Evolutionary conservation across 2,797 vertebrate species (phyloP).

Genomic region (Notolepis coatsorum): DNA sequence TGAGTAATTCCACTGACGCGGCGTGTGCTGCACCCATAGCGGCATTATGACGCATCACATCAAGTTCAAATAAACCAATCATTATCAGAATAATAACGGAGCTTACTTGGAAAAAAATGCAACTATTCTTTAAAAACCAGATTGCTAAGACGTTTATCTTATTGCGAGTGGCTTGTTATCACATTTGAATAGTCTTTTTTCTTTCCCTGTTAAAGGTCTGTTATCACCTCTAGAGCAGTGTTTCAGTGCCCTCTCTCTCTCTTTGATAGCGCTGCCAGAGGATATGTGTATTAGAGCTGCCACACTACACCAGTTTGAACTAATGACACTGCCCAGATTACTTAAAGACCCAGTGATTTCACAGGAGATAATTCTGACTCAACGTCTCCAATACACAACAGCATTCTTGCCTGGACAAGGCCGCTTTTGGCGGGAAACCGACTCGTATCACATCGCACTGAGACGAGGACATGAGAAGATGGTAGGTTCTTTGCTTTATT

Average conservation of each 20-base stretch:
- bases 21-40: slow-evolving; percentile 22
- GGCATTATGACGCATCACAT: slow-evolving; percentile 1
- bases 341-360: not conserved
- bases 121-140: too few species aligned
- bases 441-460: not conserved
- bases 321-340: not conserved
- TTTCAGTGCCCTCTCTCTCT: too few species aligned
- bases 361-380: not conserved
- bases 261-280: not conserved
- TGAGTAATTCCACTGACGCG: slow-evolving; percentile 66
- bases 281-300: slow-evolving; percentile 14
- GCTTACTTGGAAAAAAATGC: not conserved
- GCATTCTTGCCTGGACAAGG: not conserved
- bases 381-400: not conserved
- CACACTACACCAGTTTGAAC: not conserved
- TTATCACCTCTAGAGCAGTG: not conserved
- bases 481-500: slow-evolving; percentile 61
- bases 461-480: slow-evolving; percentile 5
- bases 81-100: too few species aligned
- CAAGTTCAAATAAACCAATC: slow-evolving; percentile 2
- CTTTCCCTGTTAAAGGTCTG: not conserved
- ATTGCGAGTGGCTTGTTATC: not conserved
- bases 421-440: too few species aligned
- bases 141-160: not conserved
- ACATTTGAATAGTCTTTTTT: not conserved